Evolutionary conservation across 2,888 invertebrate species (phyloP), one percentile per base, ranked within the genome.

Genomic region (Thymelicus lineola): DNA sequence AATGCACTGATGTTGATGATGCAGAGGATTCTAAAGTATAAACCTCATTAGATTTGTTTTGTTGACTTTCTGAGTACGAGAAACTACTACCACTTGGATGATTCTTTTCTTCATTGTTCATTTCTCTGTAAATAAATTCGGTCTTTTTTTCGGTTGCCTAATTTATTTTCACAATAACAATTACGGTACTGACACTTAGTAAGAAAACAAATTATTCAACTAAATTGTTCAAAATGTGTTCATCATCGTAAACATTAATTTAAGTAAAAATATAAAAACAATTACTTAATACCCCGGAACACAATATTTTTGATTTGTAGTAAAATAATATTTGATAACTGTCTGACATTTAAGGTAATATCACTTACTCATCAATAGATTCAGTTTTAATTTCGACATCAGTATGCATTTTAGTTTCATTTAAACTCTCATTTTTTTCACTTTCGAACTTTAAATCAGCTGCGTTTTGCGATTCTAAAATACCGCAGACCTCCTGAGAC

Each of bases 341-440:
- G 4, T 42, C 12, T 42, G 42, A 42, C 42, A 42, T 10, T 42
- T 4, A 28, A 61, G 55, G 14, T 66, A 1, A 48, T 53, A 42
- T 58, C 74, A 88, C 93, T 90, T 81, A 93, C 93, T 92, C 93
- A 75, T 93, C 93, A 74, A 93, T 81, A 53, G 82, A 81, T 80
- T 93, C 93, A n/a, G 92, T 79, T 73, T 93, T 93, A 77, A 93
- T 86, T 77, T 89, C 91, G 70, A 92, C 78, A 75, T 90, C 87
- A 73, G 89, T 80, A 36, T 82, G 82, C 17, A 89, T 77, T 60
- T 81, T 75, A 14, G 85, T 80, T 65, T 88, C 88, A 74, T 86
- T 88, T 42, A 82, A 71, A 76, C 78, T 83, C 73, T 88, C 88
- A 46, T 78, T 78, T 36, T 60, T 78, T 66, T 53, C 67, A 38